Evolutionary conservation across 2,888 invertebrate species (phyloP), one percentile per base, ranked within the genome.

Genomic region (Melanotus villosus): DNA sequence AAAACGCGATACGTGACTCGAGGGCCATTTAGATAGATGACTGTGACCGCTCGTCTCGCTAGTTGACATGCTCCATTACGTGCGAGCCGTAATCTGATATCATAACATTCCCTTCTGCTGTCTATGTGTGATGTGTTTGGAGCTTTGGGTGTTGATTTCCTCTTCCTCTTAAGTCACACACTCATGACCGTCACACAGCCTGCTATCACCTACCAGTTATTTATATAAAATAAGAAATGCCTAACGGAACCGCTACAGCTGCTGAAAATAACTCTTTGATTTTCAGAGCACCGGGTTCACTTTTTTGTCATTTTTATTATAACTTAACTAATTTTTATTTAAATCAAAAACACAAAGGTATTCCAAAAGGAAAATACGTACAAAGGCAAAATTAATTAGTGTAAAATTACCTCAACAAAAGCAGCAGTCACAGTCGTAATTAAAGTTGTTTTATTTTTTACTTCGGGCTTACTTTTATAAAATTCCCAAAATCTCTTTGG

Each of bases 61-160:
- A 76, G 76, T 75, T 77, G 78, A 77, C 77, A 78, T 76, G 77
- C 77, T 71, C 77, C 79, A 77, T 73, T 78, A 77, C 78, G 78
- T 77, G 76, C 73, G 74, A 74, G 75, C 77, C 75, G 77, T 76
- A 75, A 77, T 79, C 76, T 76, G 78, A 79, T 78, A 77, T 77
- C 77, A 70, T 76, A 71, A 74, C 73, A 66, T 75, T 68, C 65
- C 68, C 73, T 64, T 52, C 56, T 57, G 58, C 57, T 64, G 70
- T 70, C 70, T 70, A 70, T 70, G 56, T 65, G 70, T 69, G 62
- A 63, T 68, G 63, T 57, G 57, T 58, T 68, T 32, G 41, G 30
- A 62, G 45, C 50, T 64, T 64, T 58, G 52, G 36, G 59, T 65
- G 65, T 69, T 58, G 59, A 69, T 69, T 64, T 69, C 59, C 64